These are phyloP conservation scores for Stegana nigrithorax DNA, from an alignment of 2,888 invertebrate species.

Conservation along the genomic window DNA sequence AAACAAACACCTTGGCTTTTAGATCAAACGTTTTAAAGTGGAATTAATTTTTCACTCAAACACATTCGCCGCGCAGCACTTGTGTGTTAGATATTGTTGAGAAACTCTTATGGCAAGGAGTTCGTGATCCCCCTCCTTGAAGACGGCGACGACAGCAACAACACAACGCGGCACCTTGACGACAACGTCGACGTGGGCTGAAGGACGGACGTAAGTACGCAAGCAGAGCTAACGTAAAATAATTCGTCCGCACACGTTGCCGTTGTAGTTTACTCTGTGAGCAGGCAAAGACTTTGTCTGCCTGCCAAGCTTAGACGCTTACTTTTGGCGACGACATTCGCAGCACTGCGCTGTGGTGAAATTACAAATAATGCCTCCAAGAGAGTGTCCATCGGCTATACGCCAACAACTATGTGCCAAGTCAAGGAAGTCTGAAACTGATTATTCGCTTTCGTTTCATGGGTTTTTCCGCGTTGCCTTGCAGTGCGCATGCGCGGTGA, in stretches of 20 bases:
- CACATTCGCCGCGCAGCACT: too few relatives aligned
- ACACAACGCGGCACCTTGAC: not conserved
- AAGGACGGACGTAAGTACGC: too few relatives aligned
- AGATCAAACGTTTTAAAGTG: too few relatives aligned
- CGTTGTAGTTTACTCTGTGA: slow-evolving; percentile 42
- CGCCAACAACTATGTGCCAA: too few relatives aligned
- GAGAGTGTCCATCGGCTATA: too few relatives aligned
- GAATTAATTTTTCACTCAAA: too few relatives aligned
- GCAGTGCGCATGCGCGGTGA: not conserved
- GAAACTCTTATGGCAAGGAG: too few relatives aligned
- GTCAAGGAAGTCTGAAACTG: not conserved
- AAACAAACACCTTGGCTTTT: not conserved
- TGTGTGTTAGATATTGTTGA: too few relatives aligned
- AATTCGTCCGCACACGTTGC: slow-evolving; percentile 37
- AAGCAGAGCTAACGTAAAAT: not conserved
- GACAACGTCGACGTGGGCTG: not conserved
- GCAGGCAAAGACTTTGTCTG: slow-evolving; percentile 14
- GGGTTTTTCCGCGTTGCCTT: not conserved
- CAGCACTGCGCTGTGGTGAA: slow-evolving; percentile 21
- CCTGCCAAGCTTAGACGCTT: not conserved
- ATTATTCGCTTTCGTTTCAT: not conserved
- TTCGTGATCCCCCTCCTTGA: too few relatives aligned
- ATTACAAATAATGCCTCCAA: too few relatives aligned
- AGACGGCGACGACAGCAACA: too few relatives aligned
- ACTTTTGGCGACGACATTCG: not conserved